phyloP scores from a whole-genome alignment of 1,140 invertebrate species.

The Saccostrea echinata region DNA sequence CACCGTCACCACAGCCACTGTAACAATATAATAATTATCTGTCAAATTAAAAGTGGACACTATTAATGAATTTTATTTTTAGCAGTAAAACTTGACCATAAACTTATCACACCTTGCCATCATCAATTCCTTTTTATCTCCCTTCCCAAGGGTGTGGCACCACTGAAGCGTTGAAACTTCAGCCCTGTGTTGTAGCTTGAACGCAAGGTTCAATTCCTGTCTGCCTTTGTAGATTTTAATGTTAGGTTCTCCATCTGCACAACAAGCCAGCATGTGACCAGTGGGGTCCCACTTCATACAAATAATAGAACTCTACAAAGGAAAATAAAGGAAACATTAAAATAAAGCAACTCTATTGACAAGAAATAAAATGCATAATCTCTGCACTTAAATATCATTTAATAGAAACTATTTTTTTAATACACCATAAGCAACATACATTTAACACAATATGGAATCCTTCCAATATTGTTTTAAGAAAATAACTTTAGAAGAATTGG shows the following conservation, averaged over 20 bases:
- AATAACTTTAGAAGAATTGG: background rate
- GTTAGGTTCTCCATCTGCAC: constrained; percentile 77
- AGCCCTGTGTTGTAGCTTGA: constrained; percentile 61
- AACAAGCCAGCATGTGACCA: constrained; percentile 82
- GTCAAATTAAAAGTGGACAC: too few relatives aligned
- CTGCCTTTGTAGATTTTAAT: constrained; percentile 81
- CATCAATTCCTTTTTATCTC: constrained; percentile 72
- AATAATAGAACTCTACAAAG: constrained; percentile 77
- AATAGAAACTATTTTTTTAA: too few relatives aligned
- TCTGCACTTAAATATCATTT: too few relatives aligned
- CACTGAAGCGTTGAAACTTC: constrained; percentile 67
- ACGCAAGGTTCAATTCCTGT: constrained; percentile 63
- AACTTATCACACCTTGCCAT: constrained; percentile 69
- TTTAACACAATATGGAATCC: background rate
- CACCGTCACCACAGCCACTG: constrained; percentile 82
- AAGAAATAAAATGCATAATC: too few relatives aligned
- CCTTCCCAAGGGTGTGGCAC: constrained; percentile 71
- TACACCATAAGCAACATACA: too few relatives aligned
- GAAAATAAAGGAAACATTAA: background rate
- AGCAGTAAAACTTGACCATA: too few relatives aligned
- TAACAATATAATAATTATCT: constrained; percentile 44
- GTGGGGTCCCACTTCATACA: constrained; percentile 82
- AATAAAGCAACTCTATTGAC: too few relatives aligned
- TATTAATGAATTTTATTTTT: too few relatives aligned
- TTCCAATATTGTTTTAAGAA: background rate